Base-by-base conservation (phyloP, 2,797 vertebrate genomes). In the Rhodeus uyekii region DNA sequence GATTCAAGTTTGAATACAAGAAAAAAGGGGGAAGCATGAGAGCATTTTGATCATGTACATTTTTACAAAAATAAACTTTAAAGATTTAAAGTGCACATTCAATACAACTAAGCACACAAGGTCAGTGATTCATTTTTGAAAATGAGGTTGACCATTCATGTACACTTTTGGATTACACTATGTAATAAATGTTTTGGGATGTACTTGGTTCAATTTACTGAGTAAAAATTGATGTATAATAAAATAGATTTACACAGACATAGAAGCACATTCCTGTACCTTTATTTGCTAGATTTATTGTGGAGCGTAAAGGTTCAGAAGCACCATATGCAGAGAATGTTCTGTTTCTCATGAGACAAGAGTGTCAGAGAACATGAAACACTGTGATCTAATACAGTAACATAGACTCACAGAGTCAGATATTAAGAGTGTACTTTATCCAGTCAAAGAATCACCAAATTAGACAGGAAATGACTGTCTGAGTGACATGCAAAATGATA, bases 231-330 rank as follows among this genome's bases (percentile, higher is more conserved):
- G 8, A 68, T 22, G 10, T 79, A 38, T 58, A 71, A 61, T 75
- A 27, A 79, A 79, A 82, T 5, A 38, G 32, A 22, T 76, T 61
- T 9, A 38, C 60, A 75, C 12, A 61, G 8, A 32, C 55, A 22
- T 67, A 8, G 39, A 10, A 44, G 12, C 61, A 50, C 69, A 44
- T 32, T 16, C 24, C 53, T 64, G 34, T 3, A 76, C 22, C 27
- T 16, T 44, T 58, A 29, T 81, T 64, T 78, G 68, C 53, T 46
- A 63, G 63, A 84, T 84, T 86, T 71, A 79, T 79, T 42, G 55
- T 39, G 36, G 3, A 67, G 29, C 58, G 10, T 79, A 34, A 68
- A 68, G 36, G 75, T 48, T 64, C 29, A 63, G 53, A 68, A 46
- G 76, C 44, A 78, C 14, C 10, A 4, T 46, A 46, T 75, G n/a